A percentile compares a stretch with the other conserved stretches of the same genome.
These are phyloP conservation scores for Nowickia ferox DNA, from an alignment of 2,888 invertebrate genomes.

Conservation along the genomic window DNA sequence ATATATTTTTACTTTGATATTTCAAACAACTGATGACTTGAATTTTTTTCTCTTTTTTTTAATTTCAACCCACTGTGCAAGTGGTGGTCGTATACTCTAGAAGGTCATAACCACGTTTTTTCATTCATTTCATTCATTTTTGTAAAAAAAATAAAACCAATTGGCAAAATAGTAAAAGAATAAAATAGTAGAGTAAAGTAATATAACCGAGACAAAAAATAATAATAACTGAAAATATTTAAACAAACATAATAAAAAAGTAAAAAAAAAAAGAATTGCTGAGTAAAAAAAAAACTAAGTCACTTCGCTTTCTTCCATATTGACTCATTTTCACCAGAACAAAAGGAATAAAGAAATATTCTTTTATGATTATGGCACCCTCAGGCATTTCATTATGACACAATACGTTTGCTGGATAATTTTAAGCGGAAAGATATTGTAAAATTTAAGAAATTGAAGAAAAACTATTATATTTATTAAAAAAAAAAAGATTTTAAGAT, in stretches of 20 bases:
- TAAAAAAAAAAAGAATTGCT: neutral
- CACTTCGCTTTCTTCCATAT: conserved; percentile 14
- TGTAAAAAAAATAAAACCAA: neutral
- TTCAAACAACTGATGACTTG: too few relatives aligned
- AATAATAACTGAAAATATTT: conserved; percentile 20
- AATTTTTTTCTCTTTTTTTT: too few relatives aligned
- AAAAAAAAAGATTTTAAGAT: too few relatives aligned
- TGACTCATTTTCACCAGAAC: conserved; percentile 5
- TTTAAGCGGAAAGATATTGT: neutral
- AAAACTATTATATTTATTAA: neutral
- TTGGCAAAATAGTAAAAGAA: conserved; percentile 17
- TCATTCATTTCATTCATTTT: neutral
- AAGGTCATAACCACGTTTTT: conserved; percentile 42
- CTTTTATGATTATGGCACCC: conserved; percentile 38
- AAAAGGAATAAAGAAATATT: neutral
- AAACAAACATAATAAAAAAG: conserved; percentile 55
- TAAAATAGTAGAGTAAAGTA: neutral
- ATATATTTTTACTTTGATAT: too few relatives aligned
- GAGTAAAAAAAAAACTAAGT: neutral
- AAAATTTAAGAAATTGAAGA: neutral
- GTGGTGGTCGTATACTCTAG: conserved; percentile 38
- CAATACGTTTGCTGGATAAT: conserved; percentile 5
- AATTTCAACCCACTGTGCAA: conserved; percentile 32
- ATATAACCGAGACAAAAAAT: conserved; percentile 1
- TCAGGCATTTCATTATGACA: conserved; percentile 30